phyloP scores from a whole-genome alignment of 2,888 invertebrate species.

The Ectemnius cavifrons region DNA sequence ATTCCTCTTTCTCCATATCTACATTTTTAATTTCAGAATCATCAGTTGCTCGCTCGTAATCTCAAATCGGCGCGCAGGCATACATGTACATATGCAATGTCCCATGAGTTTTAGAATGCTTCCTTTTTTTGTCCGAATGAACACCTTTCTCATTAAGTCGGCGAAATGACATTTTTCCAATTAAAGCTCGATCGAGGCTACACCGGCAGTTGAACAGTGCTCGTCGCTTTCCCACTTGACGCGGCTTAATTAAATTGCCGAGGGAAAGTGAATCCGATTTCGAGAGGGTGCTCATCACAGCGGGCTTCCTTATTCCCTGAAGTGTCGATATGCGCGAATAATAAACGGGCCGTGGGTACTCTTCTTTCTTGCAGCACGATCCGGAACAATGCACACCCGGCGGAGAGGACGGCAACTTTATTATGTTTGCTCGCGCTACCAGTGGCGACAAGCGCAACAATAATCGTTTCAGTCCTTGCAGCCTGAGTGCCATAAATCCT shows the following conservation, averaged over 20 bases:
- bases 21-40: not conserved
- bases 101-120: no score
- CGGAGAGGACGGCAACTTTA: constrained; percentile 98
- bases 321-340: constrained; percentile 43
- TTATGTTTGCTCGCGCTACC: constrained; percentile 99
- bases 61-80: no score
- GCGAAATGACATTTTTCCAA: no score
- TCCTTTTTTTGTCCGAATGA: no score
- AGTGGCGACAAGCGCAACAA: constrained; percentile 99
- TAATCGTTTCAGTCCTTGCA: constrained; percentile 95
- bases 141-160: no score
- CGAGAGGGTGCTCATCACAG: constrained; percentile 3
- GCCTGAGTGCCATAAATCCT: constrained; percentile 93
- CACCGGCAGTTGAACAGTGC: no score
- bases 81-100: no score
- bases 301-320: constrained; percentile 15
- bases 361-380: constrained; percentile 86
- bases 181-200: no score
- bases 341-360: constrained; percentile 21
- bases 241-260: constrained; percentile 7
- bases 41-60: not conserved
- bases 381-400: constrained; percentile 96
- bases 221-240: not conserved
- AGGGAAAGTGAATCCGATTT: not conserved
- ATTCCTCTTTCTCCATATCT: not conserved